Conservation (phyloP, 2,888 invertebrate genomes). For the Smittia sp. region DNA sequence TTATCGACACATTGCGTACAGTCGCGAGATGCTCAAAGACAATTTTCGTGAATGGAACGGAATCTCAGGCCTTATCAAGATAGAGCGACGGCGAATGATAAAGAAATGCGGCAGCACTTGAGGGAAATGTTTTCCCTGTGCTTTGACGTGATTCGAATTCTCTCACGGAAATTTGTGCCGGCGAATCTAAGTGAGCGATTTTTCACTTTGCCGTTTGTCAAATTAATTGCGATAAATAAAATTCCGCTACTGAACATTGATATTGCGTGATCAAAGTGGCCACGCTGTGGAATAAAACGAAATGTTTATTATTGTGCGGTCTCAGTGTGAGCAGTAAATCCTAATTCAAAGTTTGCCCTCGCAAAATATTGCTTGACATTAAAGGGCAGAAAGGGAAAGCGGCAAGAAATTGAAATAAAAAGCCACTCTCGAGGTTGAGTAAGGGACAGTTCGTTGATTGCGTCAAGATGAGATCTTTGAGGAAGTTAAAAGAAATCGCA, state of each 20-base stretch:
- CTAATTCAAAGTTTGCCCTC: not conserved
- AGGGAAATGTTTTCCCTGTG: not conserved
- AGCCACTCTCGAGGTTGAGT: not conserved
- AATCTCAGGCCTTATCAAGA: not conserved
- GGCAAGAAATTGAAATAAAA: not conserved
- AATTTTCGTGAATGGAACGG: not conserved
- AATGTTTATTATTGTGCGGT: not conserved
- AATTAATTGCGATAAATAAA: slow-evolving; percentile 16
- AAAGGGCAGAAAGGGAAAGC: not conserved
- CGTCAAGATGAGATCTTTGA: too few species aligned
- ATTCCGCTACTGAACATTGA: not conserved
- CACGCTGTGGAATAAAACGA: not conserved
- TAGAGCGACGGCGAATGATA: not conserved
- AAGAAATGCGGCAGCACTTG: not conserved
- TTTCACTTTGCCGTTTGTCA: not conserved
- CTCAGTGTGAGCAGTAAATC: not conserved
- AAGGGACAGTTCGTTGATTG: too few species aligned
- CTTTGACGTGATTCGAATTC: slow-evolving; percentile 9
- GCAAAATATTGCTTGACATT: not conserved
- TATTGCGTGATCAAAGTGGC: not conserved
- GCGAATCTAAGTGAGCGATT: not conserved
- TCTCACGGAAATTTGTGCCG: not conserved
- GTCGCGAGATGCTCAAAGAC: too few species aligned
- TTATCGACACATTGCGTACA: too few species aligned
- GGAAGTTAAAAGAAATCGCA: too few species aligned